Conservation (phyloP, 1,140 invertebrate species). For the Parapsyche elsis region DNA sequence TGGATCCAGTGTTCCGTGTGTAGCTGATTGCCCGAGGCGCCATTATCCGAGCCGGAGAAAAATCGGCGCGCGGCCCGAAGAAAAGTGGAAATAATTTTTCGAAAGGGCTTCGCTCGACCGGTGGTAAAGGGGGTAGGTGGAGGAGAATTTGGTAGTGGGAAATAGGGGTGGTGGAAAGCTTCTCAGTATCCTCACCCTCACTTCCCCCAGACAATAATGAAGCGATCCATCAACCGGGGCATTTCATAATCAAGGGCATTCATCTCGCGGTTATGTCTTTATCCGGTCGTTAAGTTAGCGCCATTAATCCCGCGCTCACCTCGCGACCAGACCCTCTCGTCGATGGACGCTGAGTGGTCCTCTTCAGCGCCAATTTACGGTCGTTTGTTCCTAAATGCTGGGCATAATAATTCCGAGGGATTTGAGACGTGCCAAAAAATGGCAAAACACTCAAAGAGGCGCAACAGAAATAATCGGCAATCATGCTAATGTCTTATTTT, state of each 20-base stretch:
- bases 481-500: too few relatives aligned
- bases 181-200: too few relatives aligned
- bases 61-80: background rate
- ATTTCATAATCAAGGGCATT: constrained; percentile 41
- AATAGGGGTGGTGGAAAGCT: background rate
- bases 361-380: constrained; percentile 18
- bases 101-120: background rate
- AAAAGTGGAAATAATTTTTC: constrained; percentile 34
- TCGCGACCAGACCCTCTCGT: too few relatives aligned
- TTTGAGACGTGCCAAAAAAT: too few relatives aligned
- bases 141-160: background rate
- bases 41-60: constrained; percentile 34
- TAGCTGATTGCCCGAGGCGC: background rate
- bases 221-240: constrained; percentile 36
- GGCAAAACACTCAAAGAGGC: too few relatives aligned
- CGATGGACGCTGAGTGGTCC: background rate
- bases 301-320: constrained; percentile 10
- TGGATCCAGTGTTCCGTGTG: background rate
- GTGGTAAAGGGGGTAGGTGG: too few relatives aligned
- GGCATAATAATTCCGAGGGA: too few relatives aligned
- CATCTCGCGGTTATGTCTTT: constrained; percentile 40
- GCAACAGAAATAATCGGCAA: too few relatives aligned
- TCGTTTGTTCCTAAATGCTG: background rate
- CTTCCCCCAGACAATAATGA: constrained; percentile 19
- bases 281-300: constrained; percentile 34